Conservation (phyloP, 2,888 invertebrate species). For the Furcula furcula region DNA sequence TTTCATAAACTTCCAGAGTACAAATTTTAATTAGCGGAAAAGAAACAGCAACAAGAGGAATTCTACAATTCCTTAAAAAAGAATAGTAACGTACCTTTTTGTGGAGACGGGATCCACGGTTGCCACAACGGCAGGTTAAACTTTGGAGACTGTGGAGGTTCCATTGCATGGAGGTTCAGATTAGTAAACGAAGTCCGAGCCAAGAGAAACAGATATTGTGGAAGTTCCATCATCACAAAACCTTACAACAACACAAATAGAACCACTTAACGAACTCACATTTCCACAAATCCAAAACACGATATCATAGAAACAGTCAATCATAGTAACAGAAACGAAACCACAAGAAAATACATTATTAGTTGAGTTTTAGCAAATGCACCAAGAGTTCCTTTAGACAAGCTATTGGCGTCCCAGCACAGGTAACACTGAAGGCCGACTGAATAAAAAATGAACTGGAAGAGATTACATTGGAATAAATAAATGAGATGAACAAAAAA, state of each 20-base stretch:
- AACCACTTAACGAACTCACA: conserved; percentile 29
- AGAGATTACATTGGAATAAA: conserved; percentile 83
- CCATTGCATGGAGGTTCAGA: conserved; percentile 64
- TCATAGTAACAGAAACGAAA: conserved; percentile 13
- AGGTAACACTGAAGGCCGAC: conserved; percentile 81
- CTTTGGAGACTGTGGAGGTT: conserved; percentile 76
- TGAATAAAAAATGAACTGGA: conserved; percentile 81
- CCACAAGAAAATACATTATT: conserved; percentile 12
- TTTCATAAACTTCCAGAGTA: too few relatives aligned
- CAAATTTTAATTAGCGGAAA: too few relatives aligned
- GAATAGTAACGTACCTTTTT: conserved; percentile 55
- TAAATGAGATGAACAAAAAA: conserved; percentile 83
- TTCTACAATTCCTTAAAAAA: conserved; percentile 1
- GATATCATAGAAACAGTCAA: conserved; percentile 15
- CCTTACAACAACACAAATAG: conserved; percentile 30
- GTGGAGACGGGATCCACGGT: conserved; percentile 69
- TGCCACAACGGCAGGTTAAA: conserved; percentile 77
- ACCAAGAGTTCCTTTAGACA: conserved; percentile 48
- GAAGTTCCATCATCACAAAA: conserved; percentile 75
- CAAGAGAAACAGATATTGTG: conserved; percentile 67
- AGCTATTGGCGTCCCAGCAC: conserved; percentile 72
- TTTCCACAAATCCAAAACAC: conserved; percentile 31
- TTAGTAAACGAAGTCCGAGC: conserved; percentile 63
- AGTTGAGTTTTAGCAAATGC: conserved; percentile 36
- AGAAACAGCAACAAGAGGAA: too few relatives aligned